phyloP scores from a whole-genome alignment of 2,113 vertebrate species.

The Onychostoma macrolepis region DNA sequence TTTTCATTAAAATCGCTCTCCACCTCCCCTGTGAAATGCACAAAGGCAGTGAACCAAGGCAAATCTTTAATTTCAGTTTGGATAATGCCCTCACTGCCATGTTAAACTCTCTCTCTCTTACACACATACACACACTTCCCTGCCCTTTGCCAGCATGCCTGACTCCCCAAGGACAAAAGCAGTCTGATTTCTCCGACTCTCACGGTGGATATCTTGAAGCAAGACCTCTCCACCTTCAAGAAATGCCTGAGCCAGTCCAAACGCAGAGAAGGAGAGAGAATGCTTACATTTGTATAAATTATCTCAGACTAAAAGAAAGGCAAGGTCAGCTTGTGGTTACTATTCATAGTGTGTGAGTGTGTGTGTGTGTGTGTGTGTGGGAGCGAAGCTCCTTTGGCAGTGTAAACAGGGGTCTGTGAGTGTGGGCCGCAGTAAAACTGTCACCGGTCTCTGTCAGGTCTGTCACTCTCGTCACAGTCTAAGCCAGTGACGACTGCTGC shows the following conservation, averaged over 20 bases:
- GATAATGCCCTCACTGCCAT: constrained; percentile 34
- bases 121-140: constrained; percentile 5
- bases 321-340: constrained; percentile 68
- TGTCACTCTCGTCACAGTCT: constrained; percentile 39
- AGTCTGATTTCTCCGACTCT: constrained; percentile 34
- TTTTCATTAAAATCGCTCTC: constrained; percentile 64
- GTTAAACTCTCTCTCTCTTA: background rate
- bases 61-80: constrained; percentile 72
- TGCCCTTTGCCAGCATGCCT: constrained; percentile 32
- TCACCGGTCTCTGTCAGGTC: constrained; percentile 45
- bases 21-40: constrained; percentile 63
- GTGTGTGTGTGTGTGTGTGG: constrained; percentile 44
- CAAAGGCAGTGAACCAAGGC: constrained; percentile 63
- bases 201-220: constrained; percentile 49
- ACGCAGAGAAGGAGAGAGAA: constrained; percentile 48
- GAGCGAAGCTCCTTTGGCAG: background rate
- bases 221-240: constrained; percentile 53
- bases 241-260: constrained; percentile 62
- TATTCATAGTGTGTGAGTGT: constrained; percentile 51
- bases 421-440: constrained; percentile 34
- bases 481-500: background rate
- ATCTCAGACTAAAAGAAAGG: constrained; percentile 60
- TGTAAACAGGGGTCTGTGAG: constrained; percentile 16
- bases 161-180: constrained; percentile 45
- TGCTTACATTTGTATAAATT: constrained; percentile 78